A percentile compares a stretch with the other conserved stretches of the same genome.
These are phyloP conservation scores for Scaptodrosophila latifasciaeformis DNA, from an alignment of 2,888 invertebrate species.

Conservation along the genomic window DNA sequence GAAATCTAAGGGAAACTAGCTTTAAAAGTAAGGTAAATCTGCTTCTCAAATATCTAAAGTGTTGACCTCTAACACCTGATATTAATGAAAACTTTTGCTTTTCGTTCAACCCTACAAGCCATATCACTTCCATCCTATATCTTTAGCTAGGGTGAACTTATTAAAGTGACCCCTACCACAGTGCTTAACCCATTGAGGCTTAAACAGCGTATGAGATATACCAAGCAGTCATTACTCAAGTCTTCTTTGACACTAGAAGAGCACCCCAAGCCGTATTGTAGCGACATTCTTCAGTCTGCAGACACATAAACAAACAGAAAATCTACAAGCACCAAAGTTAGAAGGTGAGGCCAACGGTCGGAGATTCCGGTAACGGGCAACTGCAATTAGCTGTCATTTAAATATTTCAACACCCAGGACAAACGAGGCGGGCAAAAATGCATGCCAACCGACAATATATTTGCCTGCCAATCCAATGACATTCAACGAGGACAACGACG, in stretches of 20 bases:
- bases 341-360: not conserved
- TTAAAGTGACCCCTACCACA: too few species aligned
- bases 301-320: constrained; percentile 55
- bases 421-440: constrained; percentile 42
- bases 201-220: not conserved
- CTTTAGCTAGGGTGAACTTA: too few species aligned
- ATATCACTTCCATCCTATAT: too few species aligned
- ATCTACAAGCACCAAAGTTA: not conserved
- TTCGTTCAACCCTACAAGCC: too few species aligned
- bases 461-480: constrained; percentile 8
- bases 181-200: too few species aligned
- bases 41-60: too few species aligned
- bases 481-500: not conserved
- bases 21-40: too few species aligned
- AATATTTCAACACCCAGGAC: constrained; percentile 52
- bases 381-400: constrained; percentile 68
- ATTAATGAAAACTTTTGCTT: too few species aligned
- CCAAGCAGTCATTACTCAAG: not conserved
- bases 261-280: constrained; percentile 8
- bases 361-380: constrained; percentile 26
- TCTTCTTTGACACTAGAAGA: not conserved
- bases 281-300: constrained; percentile 37
- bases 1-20: too few species aligned
- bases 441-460: constrained; percentile 4
- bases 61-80: too few species aligned